Conservation (phyloP, 2,888 invertebrate species). For the Sussaba pulchella region DNA sequence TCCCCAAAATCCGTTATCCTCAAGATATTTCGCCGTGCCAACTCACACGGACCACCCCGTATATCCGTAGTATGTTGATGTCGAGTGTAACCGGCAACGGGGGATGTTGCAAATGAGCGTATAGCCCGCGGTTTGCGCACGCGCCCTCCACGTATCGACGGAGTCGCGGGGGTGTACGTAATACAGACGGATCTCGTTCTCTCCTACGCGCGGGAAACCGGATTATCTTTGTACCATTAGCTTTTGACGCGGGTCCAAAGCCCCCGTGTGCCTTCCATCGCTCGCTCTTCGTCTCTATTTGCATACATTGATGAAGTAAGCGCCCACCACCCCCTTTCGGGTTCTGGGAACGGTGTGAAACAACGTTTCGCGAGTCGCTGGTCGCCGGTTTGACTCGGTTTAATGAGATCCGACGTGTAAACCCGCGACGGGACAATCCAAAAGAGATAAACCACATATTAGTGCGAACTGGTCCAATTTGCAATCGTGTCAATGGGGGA, state of each 20-base stretch:
- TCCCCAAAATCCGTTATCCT: too few relatives aligned
- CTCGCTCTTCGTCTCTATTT: conserved; percentile 69
- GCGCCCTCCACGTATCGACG: not conserved
- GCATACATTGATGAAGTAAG: conserved; percentile 75
- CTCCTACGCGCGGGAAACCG: conserved; percentile 59
- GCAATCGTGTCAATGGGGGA: conserved; percentile 3
- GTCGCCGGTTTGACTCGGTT: conserved; percentile 35
- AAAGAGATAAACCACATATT: conserved; percentile 48
- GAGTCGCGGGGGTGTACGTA: too few relatives aligned
- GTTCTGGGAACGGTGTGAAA: conserved; percentile 49
- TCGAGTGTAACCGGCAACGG: conserved; percentile 17
- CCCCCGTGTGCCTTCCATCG: conserved; percentile 23
- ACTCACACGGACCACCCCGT: too few relatives aligned
- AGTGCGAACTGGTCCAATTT: conserved; percentile 21
- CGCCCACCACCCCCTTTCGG: conserved; percentile 2
- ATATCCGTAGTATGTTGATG: not conserved
- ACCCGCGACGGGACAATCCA: not conserved
- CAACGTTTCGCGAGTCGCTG: conserved; percentile 64
- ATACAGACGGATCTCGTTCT: conserved; percentile 43
- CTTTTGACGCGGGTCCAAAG: conserved; percentile 78
- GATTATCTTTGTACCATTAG: conserved; percentile 83
- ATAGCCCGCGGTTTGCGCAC: conserved; percentile 27
- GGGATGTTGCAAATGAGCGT: conserved; percentile 66
- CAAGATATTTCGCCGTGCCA: too few relatives aligned
- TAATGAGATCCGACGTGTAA: conserved; percentile 47